Base-by-base conservation (phyloP, 1,140 invertebrate species). In the Cotesia chilonis region DNA sequence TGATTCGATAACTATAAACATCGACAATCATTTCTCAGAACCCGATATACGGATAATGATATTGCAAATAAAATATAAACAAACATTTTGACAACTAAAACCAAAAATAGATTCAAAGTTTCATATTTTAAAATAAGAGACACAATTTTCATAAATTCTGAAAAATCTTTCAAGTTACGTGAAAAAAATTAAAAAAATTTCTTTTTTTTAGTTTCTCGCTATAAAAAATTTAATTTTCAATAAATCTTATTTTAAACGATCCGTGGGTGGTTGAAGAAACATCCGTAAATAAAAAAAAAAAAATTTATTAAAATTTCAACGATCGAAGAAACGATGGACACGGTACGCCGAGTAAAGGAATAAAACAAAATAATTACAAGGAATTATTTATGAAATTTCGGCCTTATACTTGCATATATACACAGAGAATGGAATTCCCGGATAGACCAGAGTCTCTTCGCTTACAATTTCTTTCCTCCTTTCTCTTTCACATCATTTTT, bases 341-440 rank as follows among this genome's bases (percentile, higher is more conserved):
- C 64, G 73, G 72, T 55, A 75, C 71, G 68, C 55, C 71, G 4
- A n/a, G 54, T 55, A 12, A 12, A 5, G 12, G 54, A 55, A 20
- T 55, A 55, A 55, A n/a, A 14, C 12, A n/a, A 14, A n/a, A 20
- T 55, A 55, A 20, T n/a, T 55, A 55, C n/a, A 20, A 55, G n/a
- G 75, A 78, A 77, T 79, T 77, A 80, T 79, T 76, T 76, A 76
- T 80, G 76, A 80, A 80, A 80, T 81, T 80, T 67, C 80, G 76
- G 75, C 75, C 80, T 80, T 80, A 77, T 80, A 79, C 66, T 55
- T 14, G 41, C 10, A 47, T 47, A 47, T 47, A 47, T 47, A 47
- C 10, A 47, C 5, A 47, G 5, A 47, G 41, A 47, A 68, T 73
- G 77, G 76, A 81, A 81, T 81, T 75, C 59, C 10, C 64, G 59